Evolutionary conservation across 2,113 vertebrate species (phyloP), one percentile per base, ranked within the genome.

Genomic region (Otis tarda): DNA sequence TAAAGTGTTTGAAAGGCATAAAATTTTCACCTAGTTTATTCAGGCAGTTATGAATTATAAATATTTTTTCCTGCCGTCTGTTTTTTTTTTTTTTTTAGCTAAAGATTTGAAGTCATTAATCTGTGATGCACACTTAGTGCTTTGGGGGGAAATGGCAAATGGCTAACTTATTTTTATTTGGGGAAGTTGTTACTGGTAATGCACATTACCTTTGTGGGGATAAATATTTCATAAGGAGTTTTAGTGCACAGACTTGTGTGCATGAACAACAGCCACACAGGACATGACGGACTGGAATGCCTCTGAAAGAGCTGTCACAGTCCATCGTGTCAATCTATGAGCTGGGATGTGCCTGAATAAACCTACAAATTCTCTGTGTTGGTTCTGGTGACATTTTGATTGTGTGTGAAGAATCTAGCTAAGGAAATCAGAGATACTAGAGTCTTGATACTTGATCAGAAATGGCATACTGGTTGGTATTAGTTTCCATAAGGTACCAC

Each of bases 201-300:
- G 81, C 71, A 94, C 75, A 78, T 81, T 80, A 85, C 61, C 79
- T 82, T 91, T 89, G 33, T 78, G 53, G 9, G 20, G 39, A 90
- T 96, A 94, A 94, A 95, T 94, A 83, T 95, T 97, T 94, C 65
- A 97, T 93, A 70, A 78, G 13, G 50, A 63, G 39, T 71, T 91
- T 90, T 91, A 95, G 84, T 68, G 47, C 70, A 55, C 65, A 85
- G 82, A 37, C 31, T 60, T 83, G 23, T 83, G 87, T 75, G 28
- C 33, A n/a, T 22, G 59, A 87, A 69, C 37, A 52, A 15, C 53
- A 93, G 61, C 33, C 67, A 75, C 71, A 76, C 39, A 69, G 53
- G 56, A 74, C 61, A 71, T 37, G 70, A 87, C 64, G 79, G 84
- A 47, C 52, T 87, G 35, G 31, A 93, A 78, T 83, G 74, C 21